Evolutionary conservation across 2,888 invertebrate species (phyloP), one percentile per base, ranked within the genome.

Genomic region (Rhyacophila evoluta): DNA sequence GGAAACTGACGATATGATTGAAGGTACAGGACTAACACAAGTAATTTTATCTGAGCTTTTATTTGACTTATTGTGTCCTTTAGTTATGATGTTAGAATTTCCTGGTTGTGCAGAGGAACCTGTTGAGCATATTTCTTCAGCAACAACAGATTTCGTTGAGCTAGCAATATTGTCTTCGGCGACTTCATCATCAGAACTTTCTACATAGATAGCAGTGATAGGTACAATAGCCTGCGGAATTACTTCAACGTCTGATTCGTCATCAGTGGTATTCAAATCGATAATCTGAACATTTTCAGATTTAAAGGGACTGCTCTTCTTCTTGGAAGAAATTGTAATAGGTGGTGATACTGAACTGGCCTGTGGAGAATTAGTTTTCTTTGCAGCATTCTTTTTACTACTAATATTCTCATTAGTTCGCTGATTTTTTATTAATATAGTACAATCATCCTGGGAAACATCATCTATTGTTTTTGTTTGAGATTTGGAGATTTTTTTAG

Each of bases 1-100:
- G 27, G 89, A 90, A 8, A 89, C 86, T 36, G 89, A 89, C 8
- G 90, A 90, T 1, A 89, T 87, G 12, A 88, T 86, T 33, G 90
- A 90, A 67, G 88, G 89, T 8, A 88, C 89, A 0, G 89, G 89
- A 81, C 90, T 90, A 0, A 88, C 84, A 15, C 77, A 71, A 12
- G 55, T 74, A 8, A 19, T 25, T 55, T 74, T 72, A 72, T 25
- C 8, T 12, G 72, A 33, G n/a, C 8, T 25, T 4, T 36, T 37
- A 36, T 37, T 72, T 25, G 25, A 36, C 15, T 72, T n/a, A 4
- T 36, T 72, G 6, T 12, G 25, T 4, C 8, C 2, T 55, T 55
- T 55, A 55, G 1, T 2, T 10, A 10, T 10, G 1, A 10, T 19
- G 25, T 15, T 55, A 6, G 19, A 8, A 1, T 25, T 55, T 2